phyloP scores from a whole-genome alignment of 2,888 invertebrate genomes.

The Macrophya annulata region DNA sequence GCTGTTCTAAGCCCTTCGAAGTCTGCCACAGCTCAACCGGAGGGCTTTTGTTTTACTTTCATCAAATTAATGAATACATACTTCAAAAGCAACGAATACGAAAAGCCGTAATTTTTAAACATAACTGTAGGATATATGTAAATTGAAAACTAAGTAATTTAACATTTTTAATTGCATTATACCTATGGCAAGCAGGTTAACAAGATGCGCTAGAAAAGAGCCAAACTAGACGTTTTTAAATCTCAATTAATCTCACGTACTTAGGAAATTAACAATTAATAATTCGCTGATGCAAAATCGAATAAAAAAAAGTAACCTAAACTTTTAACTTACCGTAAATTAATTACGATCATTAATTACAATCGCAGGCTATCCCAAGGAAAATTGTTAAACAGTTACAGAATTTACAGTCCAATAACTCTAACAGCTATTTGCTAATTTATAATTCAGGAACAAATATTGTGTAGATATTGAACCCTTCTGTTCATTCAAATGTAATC shows the following conservation, averaged over 20 bases:
- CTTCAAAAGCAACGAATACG: conserved; percentile 16
- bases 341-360: conserved; percentile 14
- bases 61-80: conserved; percentile 38
- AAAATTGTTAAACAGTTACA: neutral
- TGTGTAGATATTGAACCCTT: neutral
- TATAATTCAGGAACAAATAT: conserved; percentile 7
- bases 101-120: neutral
- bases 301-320: neutral
- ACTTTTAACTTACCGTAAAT: neutral
- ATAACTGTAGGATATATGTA: neutral
- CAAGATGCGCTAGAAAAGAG: too few species aligned
- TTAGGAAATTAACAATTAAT: neutral
- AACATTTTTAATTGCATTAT: neutral
- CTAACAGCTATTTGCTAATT: neutral
- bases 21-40: conserved; percentile 8
- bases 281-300: conserved; percentile 3
- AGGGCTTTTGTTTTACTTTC: conserved; percentile 19
- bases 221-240: neutral
- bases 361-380: too few species aligned
- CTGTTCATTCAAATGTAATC: neutral
- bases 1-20: conserved; percentile 2
- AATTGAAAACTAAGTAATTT: neutral
- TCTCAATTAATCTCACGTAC: neutral
- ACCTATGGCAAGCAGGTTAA: neutral
- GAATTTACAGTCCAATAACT: neutral